A percentile compares a stretch with the other conserved stretches of the same genome.
These are phyloP conservation scores for Colostygia pectinataria DNA, from an alignment of 2,888 invertebrate species.

Conservation along the genomic window DNA sequence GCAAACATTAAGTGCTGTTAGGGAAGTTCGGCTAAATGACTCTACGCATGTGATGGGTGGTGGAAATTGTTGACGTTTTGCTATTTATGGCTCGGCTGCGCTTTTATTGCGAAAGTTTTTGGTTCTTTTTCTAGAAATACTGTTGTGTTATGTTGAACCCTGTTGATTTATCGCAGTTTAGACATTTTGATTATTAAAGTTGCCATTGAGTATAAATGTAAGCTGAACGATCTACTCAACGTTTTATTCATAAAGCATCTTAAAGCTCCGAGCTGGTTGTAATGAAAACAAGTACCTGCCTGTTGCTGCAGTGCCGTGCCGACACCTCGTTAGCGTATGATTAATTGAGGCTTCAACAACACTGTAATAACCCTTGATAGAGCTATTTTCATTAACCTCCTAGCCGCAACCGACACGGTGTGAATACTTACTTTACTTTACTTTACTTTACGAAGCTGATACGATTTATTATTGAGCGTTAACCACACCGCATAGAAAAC, in stretches of 20 bases:
- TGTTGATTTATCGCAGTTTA: background rate
- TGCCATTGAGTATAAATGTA: too few species aligned
- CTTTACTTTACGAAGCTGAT: too few species aligned
- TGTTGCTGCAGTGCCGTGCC: slow-evolving; percentile 43
- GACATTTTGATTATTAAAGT: too few species aligned
- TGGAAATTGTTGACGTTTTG: slow-evolving; percentile 14
- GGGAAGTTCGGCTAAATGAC: slow-evolving; percentile 32
- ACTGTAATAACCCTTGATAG: background rate
- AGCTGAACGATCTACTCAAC: too few species aligned
- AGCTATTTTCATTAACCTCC: slow-evolving; percentile 8
- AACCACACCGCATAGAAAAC: too few species aligned
- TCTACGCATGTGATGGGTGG: slow-evolving; percentile 21
- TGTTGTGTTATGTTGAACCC: background rate
- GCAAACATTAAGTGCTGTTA: slow-evolving; percentile 41
- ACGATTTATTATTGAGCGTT: too few species aligned
- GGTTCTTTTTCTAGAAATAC: background rate
- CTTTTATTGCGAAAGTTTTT: slow-evolving; percentile 11
- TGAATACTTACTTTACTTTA: too few species aligned
- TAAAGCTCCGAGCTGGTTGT: too few species aligned
- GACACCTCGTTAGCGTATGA: slow-evolving; percentile 29
- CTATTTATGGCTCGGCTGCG: slow-evolving; percentile 12
- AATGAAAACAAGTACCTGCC: slow-evolving; percentile 21
- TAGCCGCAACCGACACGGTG: too few species aligned
- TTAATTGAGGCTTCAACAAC: slow-evolving; percentile 32
- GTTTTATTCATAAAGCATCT: too few species aligned